Conservation (phyloP, 2,797 vertebrate genomes). For the Hybognathus amarus region DNA sequence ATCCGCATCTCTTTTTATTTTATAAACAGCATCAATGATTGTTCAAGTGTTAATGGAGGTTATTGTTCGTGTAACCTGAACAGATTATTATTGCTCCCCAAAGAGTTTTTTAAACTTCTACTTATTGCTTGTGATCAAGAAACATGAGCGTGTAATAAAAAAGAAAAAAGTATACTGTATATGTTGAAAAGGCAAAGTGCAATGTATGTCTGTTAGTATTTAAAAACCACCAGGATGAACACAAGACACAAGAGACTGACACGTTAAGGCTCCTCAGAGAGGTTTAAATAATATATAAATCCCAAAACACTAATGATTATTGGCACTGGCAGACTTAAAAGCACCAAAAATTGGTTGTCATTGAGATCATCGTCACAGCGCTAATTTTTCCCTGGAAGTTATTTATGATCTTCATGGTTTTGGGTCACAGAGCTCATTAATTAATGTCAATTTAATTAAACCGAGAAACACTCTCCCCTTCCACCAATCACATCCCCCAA, state of each 20-base stretch:
- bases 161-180: too few relatives aligned
- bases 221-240: background rate
- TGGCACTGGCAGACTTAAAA: slow-evolving; percentile 4
- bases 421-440: slow-evolving; percentile 46
- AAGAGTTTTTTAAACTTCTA: slow-evolving; percentile 3
- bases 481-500: slow-evolving; percentile 29
- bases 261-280: background rate
- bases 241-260: background rate
- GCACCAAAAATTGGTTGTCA: background rate
- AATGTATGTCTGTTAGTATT: slow-evolving; percentile 13
- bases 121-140: background rate
- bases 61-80: background rate
- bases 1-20: slow-evolving; percentile 9
- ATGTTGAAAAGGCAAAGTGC: background rate
- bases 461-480: slow-evolving; percentile 11
- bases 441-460: slow-evolving; percentile 45
- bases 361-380: background rate
- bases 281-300: background rate
- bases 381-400: slow-evolving; percentile 23
- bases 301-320: background rate
- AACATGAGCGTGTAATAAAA: background rate
- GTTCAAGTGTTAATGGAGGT: background rate
- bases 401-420: slow-evolving; percentile 45
- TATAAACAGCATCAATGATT: background rate
- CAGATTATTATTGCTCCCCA: background rate